A percentile compares a stretch with the other conserved stretches of the same genome.
Conservation (phyloP, 2,888 invertebrate species). For the Chaitophorus viminalis region DNA sequence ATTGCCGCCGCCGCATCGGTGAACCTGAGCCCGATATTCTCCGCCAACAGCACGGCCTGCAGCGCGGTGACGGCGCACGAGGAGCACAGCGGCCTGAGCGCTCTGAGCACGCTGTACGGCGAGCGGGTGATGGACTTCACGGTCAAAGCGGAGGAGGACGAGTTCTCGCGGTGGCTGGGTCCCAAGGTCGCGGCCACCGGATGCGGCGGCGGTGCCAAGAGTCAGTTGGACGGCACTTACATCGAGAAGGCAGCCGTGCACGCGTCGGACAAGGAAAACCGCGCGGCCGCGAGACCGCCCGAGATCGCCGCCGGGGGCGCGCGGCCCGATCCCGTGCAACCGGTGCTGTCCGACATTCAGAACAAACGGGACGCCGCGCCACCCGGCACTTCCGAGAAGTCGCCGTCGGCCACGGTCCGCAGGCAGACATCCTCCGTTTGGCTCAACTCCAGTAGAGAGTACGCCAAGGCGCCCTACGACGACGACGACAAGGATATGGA, state of each 20-base stretch:
- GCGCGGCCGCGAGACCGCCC: neutral
- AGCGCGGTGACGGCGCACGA: too few relatives aligned
- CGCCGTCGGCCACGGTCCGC: slow-evolving; percentile 23
- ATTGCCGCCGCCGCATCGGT: slow-evolving; percentile 31
- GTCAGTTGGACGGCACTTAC: slow-evolving; percentile 35
- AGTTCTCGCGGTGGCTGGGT: slow-evolving; percentile 67
- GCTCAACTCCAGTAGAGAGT: slow-evolving; percentile 62
- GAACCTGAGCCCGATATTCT: slow-evolving; percentile 60
- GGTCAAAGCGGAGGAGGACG: slow-evolving; percentile 67
- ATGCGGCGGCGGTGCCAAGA: neutral
- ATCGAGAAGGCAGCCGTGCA: slow-evolving; percentile 16
- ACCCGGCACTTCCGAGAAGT: slow-evolving; percentile 12
- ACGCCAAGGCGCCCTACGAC: slow-evolving; percentile 45
- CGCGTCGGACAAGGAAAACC: slow-evolving; percentile 45
- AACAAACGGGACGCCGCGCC: slow-evolving; percentile 23
- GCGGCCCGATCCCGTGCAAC: neutral
- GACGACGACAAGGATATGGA: slow-evolving; percentile 63
- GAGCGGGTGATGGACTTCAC: slow-evolving; percentile 20
- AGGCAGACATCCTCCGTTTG: slow-evolving; percentile 64
- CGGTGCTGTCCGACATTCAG: slow-evolving; percentile 21
- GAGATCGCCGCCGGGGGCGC: neutral
- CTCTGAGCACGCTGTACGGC: slow-evolving; percentile 37
- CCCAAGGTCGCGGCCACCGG: slow-evolving; percentile 8
- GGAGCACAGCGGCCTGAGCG: slow-evolving; percentile 9
- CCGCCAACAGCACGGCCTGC: neutral